phyloP scores from a whole-genome alignment of 2,797 vertebrate genomes.

The Diglossa cyanea region DNA sequence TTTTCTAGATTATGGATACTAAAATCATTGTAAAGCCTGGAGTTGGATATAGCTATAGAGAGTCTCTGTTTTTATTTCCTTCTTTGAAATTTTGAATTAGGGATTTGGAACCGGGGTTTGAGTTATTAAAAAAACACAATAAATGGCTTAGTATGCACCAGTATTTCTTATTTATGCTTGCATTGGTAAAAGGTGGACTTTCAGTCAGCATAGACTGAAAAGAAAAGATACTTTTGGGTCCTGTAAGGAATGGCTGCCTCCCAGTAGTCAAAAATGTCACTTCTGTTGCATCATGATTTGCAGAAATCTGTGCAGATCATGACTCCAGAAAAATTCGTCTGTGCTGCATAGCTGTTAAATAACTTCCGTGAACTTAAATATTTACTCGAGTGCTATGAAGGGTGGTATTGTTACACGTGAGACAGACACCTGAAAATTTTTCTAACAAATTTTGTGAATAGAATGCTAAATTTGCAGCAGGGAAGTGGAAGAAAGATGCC shows the following conservation, averaged over 20 bases:
- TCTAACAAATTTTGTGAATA: not conserved
- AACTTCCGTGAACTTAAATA: not conserved
- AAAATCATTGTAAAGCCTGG: not conserved
- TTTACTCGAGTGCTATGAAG: fast-evolving
- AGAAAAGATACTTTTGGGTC: not conserved
- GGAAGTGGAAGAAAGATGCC: not conserved
- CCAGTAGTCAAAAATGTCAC: not conserved
- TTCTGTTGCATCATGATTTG: not conserved
- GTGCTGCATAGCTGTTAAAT: not conserved
- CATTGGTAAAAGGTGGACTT: not conserved
- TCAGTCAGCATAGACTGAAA: not conserved
- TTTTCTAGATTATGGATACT: not conserved
- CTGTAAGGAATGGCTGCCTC: not conserved
- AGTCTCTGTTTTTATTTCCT: not conserved
- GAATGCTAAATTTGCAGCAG: not conserved
- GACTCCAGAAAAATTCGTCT: not conserved
- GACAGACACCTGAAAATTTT: not conserved
- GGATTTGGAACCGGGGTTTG: not conserved
- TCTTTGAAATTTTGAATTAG: not conserved
- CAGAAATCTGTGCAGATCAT: not conserved
- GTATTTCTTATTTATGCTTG: not conserved
- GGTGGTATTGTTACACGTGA: not conserved
- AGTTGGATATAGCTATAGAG: not conserved
- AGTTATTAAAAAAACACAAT: not conserved
- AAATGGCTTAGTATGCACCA: not conserved